These are phyloP conservation scores for Tenualosa thibaudeaui DNA, from an alignment of 2,797 vertebrate species.

Conservation along the genomic window DNA sequence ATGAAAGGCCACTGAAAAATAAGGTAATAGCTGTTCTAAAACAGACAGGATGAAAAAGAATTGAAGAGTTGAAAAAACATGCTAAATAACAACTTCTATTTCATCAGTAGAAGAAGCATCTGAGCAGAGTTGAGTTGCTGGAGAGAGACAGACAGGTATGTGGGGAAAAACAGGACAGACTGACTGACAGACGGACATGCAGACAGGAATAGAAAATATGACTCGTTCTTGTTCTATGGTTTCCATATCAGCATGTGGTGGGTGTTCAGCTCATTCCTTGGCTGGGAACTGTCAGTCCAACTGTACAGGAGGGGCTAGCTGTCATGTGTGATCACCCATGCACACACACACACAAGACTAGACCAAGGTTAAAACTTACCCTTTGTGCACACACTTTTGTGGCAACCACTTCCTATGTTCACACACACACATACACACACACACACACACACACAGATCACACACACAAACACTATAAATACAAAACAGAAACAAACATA, in stretches of 20 bases:
- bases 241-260: slow-evolving; percentile 13
- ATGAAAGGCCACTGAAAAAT: not conserved
- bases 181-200: not conserved
- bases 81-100: not conserved
- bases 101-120: too few relatives aligned
- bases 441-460: not conserved
- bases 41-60: not conserved
- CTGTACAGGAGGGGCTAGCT: not conserved
- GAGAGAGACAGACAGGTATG: not conserved
- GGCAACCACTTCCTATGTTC: not conserved
- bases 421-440: not conserved
- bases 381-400: not conserved
- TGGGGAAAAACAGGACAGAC: not conserved
- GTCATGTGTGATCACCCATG: not conserved
- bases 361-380: not conserved
- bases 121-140: too few relatives aligned
- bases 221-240: not conserved
- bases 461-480: not conserved
- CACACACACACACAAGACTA: not conserved
- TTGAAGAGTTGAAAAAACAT: not conserved
- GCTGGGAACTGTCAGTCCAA: not conserved
- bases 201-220: not conserved
- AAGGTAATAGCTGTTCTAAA: not conserved
- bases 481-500: not conserved
- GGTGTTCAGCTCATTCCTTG: not conserved